phyloP scores from a whole-genome alignment of 1,140 invertebrate genomes.

The Aphelinus atriplicis region DNA sequence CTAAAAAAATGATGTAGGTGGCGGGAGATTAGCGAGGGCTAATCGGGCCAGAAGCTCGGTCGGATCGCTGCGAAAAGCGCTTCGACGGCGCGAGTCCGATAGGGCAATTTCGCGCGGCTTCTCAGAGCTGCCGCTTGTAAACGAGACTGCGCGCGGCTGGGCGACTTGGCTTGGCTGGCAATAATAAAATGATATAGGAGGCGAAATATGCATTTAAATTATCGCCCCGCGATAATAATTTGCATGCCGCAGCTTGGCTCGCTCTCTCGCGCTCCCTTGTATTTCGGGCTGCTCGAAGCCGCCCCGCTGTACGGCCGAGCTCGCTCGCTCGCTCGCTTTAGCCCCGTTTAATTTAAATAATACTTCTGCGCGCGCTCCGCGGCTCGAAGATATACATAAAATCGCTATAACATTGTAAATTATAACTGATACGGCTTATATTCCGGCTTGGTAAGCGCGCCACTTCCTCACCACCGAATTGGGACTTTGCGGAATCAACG shows the following conservation, averaged over 20 bases:
- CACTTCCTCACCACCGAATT: no score
- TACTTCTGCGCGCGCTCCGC: slow-evolving; percentile 59
- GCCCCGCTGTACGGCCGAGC: slow-evolving; percentile 39
- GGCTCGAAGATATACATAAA: slow-evolving; percentile 66
- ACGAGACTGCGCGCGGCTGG: slow-evolving; percentile 39
- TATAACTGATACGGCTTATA: slow-evolving; percentile 68
- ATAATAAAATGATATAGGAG: slow-evolving; percentile 69
- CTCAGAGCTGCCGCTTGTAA: slow-evolving; percentile 37
- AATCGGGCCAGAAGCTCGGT: slow-evolving; percentile 4
- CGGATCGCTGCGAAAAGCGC: slow-evolving; percentile 52
- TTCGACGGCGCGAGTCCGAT: slow-evolving; percentile 59
- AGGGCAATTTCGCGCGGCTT: slow-evolving; percentile 23
- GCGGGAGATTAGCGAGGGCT: neutral
- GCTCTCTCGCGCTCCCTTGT: slow-evolving; percentile 51
- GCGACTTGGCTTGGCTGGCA: slow-evolving; percentile 64
- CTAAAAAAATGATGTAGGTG: no score
- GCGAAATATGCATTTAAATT: slow-evolving; percentile 69
- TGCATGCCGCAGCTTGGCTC: slow-evolving; percentile 58
- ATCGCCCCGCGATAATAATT: slow-evolving; percentile 68
- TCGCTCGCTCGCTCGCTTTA: slow-evolving; percentile 64
- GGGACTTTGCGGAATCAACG: no score
- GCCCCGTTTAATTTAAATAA: slow-evolving; percentile 69
- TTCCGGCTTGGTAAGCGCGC: slow-evolving; percentile 7
- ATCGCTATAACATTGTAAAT: slow-evolving; percentile 69
- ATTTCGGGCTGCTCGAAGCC: no score